These are phyloP conservation scores for Clarias gariepinus DNA, from an alignment of 2,113 vertebrate species.

Conservation along the genomic window DNA sequence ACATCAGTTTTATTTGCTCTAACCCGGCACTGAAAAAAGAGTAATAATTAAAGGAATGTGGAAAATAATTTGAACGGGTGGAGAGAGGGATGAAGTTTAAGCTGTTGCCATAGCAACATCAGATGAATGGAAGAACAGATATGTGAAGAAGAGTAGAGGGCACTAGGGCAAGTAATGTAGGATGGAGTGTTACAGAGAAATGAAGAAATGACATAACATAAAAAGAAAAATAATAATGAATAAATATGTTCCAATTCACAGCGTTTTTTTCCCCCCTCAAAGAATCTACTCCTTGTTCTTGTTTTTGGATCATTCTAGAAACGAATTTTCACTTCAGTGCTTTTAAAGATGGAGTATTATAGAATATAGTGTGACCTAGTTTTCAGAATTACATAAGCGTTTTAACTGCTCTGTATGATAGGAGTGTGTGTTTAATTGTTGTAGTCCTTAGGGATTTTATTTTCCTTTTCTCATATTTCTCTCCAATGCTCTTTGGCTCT, in stretches of 20 bases:
- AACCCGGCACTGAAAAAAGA: neutral
- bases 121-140: conserved; percentile 5
- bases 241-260: neutral
- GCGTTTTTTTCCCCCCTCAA: neutral
- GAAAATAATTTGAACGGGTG: neutral
- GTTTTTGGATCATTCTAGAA: neutral
- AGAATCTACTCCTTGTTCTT: neutral
- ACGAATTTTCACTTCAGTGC: neutral
- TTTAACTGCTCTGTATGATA: neutral
- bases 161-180: conserved; percentile 1
- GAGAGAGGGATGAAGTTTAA: conserved; percentile 3
- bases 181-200: conserved; percentile 2
- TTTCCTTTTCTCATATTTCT: neutral
- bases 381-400: conserved; percentile 35
- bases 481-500: neutral
- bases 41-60: neutral
- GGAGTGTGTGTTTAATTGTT: neutral
- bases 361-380: conserved; percentile 41
- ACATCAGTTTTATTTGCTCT: neutral
- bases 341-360: conserved; percentile 2
- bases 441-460: neutral
- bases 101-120: conserved; percentile 14
- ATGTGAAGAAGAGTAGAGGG: conserved; percentile 9
- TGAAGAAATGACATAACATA: neutral
- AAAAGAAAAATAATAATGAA: neutral